A percentile compares a stretch with the other conserved stretches of the same genome.
Evolutionary conservation across 2,113 vertebrate genomes (phyloP).

Genomic region (Neofelis nebulosa): DNA sequence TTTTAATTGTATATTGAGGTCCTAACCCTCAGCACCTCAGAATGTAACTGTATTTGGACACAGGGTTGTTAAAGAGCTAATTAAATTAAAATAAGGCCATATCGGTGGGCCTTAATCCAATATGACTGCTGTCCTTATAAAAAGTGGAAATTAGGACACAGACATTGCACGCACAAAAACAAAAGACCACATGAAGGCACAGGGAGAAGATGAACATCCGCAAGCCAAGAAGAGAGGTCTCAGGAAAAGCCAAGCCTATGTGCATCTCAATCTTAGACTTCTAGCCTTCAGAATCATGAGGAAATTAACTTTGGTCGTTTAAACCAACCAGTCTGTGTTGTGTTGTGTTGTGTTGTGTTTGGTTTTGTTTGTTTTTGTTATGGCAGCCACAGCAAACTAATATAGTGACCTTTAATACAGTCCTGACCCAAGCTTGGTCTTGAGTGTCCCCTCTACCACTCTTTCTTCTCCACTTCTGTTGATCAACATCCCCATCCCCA

Average conservation of each 20-base stretch:
- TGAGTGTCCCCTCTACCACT: fast-evolving
- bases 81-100: neutral
- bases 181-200: neutral
- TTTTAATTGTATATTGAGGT: neutral
- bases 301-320: neutral
- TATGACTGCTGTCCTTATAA: neutral
- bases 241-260: neutral
- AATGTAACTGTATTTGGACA: neutral
- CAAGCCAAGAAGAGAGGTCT: neutral
- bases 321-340: neutral
- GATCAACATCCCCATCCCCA: neutral
- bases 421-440: neutral
- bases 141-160: neutral
- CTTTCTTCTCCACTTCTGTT: neutral
- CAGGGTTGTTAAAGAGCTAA: neutral
- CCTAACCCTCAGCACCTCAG: neutral
- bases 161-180: neutral
- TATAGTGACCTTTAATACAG: neutral
- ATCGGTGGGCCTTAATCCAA: neutral
- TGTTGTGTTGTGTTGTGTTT: neutral
- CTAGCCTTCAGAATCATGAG: neutral
- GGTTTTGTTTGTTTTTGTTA: neutral
- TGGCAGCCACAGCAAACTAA: neutral
- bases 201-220: neutral
- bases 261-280: neutral